phyloP scores from a whole-genome alignment of 2,888 invertebrate species.

The Stratiomys singularior region DNA sequence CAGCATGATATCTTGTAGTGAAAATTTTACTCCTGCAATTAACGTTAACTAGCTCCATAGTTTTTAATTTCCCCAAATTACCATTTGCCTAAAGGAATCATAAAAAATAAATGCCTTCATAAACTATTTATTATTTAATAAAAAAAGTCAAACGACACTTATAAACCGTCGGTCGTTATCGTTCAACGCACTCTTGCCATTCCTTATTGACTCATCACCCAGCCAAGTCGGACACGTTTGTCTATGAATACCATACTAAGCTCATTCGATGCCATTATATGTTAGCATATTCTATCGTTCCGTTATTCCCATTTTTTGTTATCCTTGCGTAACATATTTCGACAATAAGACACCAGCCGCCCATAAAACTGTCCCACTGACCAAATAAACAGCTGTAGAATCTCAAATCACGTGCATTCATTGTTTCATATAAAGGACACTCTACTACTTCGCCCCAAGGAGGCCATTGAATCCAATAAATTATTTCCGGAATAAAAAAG shows the following conservation, averaged over 20 bases:
- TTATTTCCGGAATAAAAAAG: slow-evolving; percentile 37
- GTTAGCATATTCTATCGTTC: slow-evolving; percentile 30
- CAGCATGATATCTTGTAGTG: too few species aligned
- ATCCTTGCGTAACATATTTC: slow-evolving; percentile 29
- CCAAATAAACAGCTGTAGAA: slow-evolving; percentile 43
- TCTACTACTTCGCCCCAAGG: neutral
- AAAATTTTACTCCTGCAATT: too few species aligned
- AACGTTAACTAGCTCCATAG: too few species aligned
- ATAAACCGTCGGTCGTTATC: slow-evolving; percentile 13
- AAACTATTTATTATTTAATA: slow-evolving; percentile 30
- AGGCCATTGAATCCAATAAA: slow-evolving; percentile 29
- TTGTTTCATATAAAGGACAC: slow-evolving; percentile 34
- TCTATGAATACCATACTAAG: neutral
- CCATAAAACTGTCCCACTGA: slow-evolving; percentile 43
- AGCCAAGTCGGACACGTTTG: neutral
- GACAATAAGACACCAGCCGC: slow-evolving; percentile 33
- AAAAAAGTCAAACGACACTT: slow-evolving; percentile 13
- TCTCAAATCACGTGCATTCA: slow-evolving; percentile 46
- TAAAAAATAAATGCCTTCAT: neutral
- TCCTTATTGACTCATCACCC: slow-evolving; percentile 20
- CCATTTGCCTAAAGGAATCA: too few species aligned
- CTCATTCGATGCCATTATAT: slow-evolving; percentile 14
- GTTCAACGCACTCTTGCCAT: slow-evolving; percentile 23
- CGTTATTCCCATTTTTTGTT: slow-evolving; percentile 2
- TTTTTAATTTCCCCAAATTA: too few species aligned